Evolutionary conservation across 2,888 invertebrate species (phyloP).

Genomic region (Trichopoda pennipes): DNA sequence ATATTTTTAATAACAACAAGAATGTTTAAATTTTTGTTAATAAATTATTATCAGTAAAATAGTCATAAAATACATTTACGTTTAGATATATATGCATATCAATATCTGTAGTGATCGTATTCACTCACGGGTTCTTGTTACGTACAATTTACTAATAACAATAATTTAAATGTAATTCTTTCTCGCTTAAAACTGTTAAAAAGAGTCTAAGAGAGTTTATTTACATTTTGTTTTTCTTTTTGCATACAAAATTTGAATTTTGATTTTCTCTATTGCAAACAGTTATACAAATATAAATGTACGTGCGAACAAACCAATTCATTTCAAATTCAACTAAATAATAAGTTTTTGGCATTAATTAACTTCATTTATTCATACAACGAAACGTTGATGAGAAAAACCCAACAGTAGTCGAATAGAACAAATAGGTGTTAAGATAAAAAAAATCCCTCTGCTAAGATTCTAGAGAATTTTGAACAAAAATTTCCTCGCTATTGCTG

Average conservation of each 20-base stretch:
- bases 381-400: conserved; percentile 4
- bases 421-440: conserved; percentile 17
- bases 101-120: background rate
- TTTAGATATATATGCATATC: background rate
- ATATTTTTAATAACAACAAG: too few species aligned
- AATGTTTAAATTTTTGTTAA: too few species aligned
- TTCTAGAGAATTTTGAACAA: conserved; percentile 30
- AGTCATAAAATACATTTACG: background rate
- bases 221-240: conserved; percentile 27
- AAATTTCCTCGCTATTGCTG: conserved; percentile 51
- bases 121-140: background rate
- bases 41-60: too few species aligned
- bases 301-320: background rate
- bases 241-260: conserved; percentile 11
- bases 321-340: conserved; percentile 1
- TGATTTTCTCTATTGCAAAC: background rate
- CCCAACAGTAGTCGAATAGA: conserved; percentile 1
- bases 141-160: background rate
- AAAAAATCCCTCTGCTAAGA: conserved; percentile 12
- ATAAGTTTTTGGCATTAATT: conserved; percentile 9
- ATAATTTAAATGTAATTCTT: conserved; percentile 3
- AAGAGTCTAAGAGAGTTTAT: conserved; percentile 39
- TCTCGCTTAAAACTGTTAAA: conserved; percentile 11
- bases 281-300: too few species aligned
- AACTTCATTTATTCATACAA: conserved; percentile 4